phyloP scores from a whole-genome alignment of 2,113 vertebrate genomes.

The Setophaga coronata region DNA sequence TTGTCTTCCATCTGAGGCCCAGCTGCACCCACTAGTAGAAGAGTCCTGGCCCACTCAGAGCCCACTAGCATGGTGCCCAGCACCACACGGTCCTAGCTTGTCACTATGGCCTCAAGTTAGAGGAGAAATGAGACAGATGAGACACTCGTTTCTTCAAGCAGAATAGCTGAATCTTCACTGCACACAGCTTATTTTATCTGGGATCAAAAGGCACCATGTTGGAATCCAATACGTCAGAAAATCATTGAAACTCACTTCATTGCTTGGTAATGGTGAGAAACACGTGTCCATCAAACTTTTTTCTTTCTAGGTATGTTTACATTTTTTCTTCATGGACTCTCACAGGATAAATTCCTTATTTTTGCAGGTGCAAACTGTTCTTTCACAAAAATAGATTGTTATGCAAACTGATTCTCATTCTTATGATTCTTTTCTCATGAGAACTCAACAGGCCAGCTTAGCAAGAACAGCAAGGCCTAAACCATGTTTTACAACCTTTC shows the following conservation, averaged over 20 bases:
- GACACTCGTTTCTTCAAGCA: neutral
- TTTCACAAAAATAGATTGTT: neutral
- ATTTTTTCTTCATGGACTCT: neutral
- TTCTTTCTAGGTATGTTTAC: neutral
- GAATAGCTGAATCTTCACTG: neutral
- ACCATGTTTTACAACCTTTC: neutral
- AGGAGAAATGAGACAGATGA: rapidly evolving
- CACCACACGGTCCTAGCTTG: rapidly evolving
- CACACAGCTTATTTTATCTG: neutral
- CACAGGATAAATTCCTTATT: neutral
- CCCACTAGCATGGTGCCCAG: neutral
- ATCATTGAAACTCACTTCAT: neutral
- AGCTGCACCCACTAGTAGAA: neutral
- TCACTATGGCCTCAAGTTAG: neutral
- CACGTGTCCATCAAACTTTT: neutral
- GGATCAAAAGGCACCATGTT: neutral
- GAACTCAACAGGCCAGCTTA: neutral
- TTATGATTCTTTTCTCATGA: neutral
- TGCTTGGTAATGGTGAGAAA: rapidly evolving
- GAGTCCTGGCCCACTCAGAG: neutral
- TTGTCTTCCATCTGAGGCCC: neutral
- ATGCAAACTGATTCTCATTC: neutral
- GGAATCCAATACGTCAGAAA: neutral
- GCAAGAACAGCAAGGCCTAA: neutral
- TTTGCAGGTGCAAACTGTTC: neutral